Evolutionary conservation across 2,797 vertebrate genomes (phyloP).

Genomic region (Pseudochaenichthys georgianus): DNA sequence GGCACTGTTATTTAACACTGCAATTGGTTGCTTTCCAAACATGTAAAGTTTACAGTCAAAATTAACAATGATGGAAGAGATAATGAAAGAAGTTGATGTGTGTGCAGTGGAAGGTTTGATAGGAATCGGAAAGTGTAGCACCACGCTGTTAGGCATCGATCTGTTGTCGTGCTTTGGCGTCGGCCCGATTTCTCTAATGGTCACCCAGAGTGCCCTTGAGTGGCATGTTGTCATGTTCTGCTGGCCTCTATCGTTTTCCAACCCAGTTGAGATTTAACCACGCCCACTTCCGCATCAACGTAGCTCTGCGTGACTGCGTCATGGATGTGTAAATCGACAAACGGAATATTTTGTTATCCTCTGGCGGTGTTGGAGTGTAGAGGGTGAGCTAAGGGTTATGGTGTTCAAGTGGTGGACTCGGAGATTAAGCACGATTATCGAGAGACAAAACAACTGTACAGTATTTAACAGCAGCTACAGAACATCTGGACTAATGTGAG

Average conservation of each 20-base stretch:
- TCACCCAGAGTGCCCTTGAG: slow-evolving; percentile 76
- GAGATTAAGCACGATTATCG: too few species aligned
- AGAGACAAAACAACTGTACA: slow-evolving; percentile 55
- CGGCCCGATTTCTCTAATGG: slow-evolving; percentile 71
- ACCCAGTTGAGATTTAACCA: too few species aligned
- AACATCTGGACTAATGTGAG: slow-evolving; percentile 59
- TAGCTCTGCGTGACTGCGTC: too few species aligned
- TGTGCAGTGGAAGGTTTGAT: neutral
- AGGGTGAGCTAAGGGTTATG: slow-evolving; percentile 52
- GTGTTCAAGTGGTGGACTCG: too few species aligned
- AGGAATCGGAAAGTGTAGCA: slow-evolving; percentile 23
- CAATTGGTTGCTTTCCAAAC: slow-evolving; percentile 51
- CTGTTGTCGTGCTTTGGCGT: slow-evolving; percentile 59
- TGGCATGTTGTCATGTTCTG: slow-evolving; percentile 64
- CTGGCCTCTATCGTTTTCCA: slow-evolving; percentile 28
- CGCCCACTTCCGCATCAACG: too few species aligned
- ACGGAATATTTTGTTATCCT: too few species aligned
- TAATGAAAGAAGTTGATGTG: slow-evolving; percentile 19
- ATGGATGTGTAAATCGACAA: too few species aligned
- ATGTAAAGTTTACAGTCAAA: slow-evolving; percentile 18
- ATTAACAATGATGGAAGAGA: slow-evolving; percentile 20
- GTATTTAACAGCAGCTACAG: slow-evolving; percentile 47
- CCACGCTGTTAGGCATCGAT: slow-evolving; percentile 55
- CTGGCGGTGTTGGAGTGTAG: slow-evolving; percentile 8
- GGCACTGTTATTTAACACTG: slow-evolving; percentile 30